Percentiles rank a stretch among this genome's conserved stretches.
Evolutionary conservation across 2,797 vertebrate species (phyloP).

Genomic region (Acipenser oxyrinchus): DNA sequence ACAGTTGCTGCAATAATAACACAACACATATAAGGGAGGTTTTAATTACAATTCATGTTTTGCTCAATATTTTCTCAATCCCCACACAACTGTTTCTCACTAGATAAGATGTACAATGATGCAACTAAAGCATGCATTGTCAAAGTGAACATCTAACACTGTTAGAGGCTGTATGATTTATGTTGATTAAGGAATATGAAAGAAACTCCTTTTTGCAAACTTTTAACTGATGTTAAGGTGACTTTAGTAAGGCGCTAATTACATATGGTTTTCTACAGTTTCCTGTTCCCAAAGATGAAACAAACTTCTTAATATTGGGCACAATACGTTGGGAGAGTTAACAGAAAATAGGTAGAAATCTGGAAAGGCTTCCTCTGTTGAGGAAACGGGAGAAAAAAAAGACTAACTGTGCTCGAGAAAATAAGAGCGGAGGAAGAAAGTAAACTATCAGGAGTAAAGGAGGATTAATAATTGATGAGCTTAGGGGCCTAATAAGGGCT

Average conservation of each 20-base stretch:
- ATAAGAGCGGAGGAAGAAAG: conserved; percentile 46
- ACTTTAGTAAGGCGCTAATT: neutral
- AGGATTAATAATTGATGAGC: conserved; percentile 72
- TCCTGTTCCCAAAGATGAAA: neutral
- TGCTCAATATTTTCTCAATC: no score
- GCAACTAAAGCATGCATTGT: neutral
- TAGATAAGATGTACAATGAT: neutral
- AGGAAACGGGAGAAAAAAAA: conserved; percentile 33
- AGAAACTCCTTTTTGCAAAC: no score
- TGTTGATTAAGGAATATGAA: no score
- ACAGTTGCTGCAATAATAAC: no score
- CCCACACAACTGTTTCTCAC: neutral
- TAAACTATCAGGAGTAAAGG: conserved; percentile 47
- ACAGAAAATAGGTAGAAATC: conserved; percentile 21
- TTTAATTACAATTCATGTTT: no score
- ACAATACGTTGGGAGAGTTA: conserved; percentile 15
- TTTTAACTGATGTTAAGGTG: no score
- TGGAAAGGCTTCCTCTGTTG: conserved; percentile 23
- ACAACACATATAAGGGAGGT: no score
- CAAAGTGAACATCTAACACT: no score
- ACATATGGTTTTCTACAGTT: neutral
- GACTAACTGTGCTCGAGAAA: conserved; percentile 41
- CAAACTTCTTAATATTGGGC: neutral
- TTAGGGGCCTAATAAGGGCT: conserved; percentile 49
- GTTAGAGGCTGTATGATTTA: no score